Evolutionary conservation across 2,888 invertebrate species (phyloP).

Genomic region (Cheilosia grossa): DNA sequence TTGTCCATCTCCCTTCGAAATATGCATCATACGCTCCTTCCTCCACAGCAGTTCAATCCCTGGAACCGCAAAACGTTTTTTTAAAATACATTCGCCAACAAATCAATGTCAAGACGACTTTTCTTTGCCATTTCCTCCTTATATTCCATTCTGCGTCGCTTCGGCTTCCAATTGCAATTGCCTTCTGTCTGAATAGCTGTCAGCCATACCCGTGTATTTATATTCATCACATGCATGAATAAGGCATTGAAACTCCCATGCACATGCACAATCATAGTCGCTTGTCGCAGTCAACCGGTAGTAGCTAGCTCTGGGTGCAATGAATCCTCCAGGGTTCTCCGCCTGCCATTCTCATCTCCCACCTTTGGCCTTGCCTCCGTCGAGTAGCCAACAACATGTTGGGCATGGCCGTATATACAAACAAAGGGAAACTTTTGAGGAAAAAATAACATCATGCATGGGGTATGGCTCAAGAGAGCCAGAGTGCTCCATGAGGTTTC

Average conservation of each 20-base stretch:
- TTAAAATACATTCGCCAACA: slow-evolving; percentile 39
- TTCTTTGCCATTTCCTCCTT: slow-evolving; percentile 1
- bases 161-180: slow-evolving; percentile 62
- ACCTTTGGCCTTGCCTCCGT: slow-evolving; percentile 60
- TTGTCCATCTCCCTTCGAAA: not conserved
- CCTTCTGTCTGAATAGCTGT: slow-evolving; percentile 52
- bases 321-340: slow-evolving; percentile 56
- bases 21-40: not conserved
- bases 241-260: slow-evolving; percentile 20
- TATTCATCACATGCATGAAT: slow-evolving; percentile 31
- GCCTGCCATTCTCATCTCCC: slow-evolving; percentile 23
- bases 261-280: slow-evolving; percentile 23
- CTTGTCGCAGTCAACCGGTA: slow-evolving; percentile 34
- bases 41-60: too few species aligned
- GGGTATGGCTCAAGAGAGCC: slow-evolving; percentile 26
- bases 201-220: slow-evolving; percentile 34
- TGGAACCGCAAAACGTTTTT: not conserved
- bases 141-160: slow-evolving; percentile 10
- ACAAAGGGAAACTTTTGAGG: slow-evolving; percentile 58
- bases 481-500: slow-evolving; percentile 48
- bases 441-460: slow-evolving; percentile 47
- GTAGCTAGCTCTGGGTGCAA: slow-evolving; percentile 54
- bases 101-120: slow-evolving; percentile 69
- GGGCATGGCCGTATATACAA: slow-evolving; percentile 19
- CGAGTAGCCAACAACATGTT: slow-evolving; percentile 34